Evolutionary conservation across 2,113 vertebrate genomes (phyloP).

Genomic region (Apteryx owenii): DNA sequence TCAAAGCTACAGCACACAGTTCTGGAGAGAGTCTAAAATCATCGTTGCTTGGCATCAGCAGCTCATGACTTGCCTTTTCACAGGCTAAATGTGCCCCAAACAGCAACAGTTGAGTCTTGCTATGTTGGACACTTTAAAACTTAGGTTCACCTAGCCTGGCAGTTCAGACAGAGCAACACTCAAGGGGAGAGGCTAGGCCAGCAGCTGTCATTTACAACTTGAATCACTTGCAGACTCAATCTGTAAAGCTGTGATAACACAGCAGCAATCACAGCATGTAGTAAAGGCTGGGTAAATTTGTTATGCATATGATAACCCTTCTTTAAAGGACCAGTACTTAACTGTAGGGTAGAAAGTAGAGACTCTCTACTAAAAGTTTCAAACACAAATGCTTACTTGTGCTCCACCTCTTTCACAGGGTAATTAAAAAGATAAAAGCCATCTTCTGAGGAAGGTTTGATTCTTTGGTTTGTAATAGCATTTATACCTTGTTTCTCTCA

Average conservation of each 20-base stretch:
- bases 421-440: conserved; percentile 7
- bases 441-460: not conserved
- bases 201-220: conserved; percentile 35
- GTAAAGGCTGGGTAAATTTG: conserved; percentile 12
- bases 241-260: conserved; percentile 60
- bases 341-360: not conserved
- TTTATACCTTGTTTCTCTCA: not conserved
- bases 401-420: not conserved
- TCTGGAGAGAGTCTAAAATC: conserved; percentile 32
- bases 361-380: not conserved
- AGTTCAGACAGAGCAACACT: not conserved
- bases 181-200: not conserved
- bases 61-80: not conserved
- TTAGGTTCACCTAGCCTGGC: not conserved
- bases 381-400: not conserved
- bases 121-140: not conserved
- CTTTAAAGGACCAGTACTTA: conserved; percentile 4
- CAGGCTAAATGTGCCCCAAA: not conserved
- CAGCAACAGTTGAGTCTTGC: not conserved
- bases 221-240: not conserved
- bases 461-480: not conserved
- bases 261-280: conserved; percentile 44
- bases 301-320: not conserved
- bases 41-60: conserved; percentile 42
- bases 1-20: conserved; percentile 33